A percentile compares a stretch with the other conserved stretches of the same genome.
Evolutionary conservation across 2,797 vertebrate genomes (phyloP).

Genomic region (Smutsia gigantea): DNA sequence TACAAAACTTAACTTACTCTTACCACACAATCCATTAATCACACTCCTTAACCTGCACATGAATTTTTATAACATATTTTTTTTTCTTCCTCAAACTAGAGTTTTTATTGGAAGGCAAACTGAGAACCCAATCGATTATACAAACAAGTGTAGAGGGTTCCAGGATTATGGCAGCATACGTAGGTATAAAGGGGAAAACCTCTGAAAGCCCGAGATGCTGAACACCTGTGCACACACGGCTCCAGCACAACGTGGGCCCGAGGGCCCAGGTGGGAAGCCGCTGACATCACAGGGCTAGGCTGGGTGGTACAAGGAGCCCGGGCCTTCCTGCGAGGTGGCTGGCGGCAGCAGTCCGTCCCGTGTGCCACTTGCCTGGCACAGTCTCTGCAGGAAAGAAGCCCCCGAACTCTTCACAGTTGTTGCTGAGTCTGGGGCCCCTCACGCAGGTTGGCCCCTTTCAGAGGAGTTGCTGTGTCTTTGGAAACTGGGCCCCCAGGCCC

Average conservation of each 20-base stretch:
- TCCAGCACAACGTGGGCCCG: rapidly evolving
- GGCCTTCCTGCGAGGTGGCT: rapidly evolving
- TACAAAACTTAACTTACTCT: neutral
- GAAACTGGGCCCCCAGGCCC: neutral
- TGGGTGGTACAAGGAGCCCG: rapidly evolving
- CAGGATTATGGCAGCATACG: rapidly evolving
- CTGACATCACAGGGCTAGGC: neutral
- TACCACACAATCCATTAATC: neutral
- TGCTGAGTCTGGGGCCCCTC: no score
- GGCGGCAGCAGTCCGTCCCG: rapidly evolving
- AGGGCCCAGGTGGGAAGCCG: neutral
- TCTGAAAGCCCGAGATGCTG: neutral
- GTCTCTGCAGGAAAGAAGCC: rapidly evolving
- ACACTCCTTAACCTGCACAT: neutral
- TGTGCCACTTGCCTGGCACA: rapidly evolving
- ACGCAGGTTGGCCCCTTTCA: rapidly evolving
- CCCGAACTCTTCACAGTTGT: neutral
- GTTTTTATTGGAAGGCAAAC: neutral
- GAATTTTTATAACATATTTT: neutral
- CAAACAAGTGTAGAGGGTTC: neutral
- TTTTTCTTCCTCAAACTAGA: neutral
- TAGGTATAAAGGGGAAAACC: rapidly evolving
- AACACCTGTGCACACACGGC: rapidly evolving
- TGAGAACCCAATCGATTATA: neutral
- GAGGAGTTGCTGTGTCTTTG: rapidly evolving